These are phyloP conservation scores for Callaeas wilsoni DNA, from an alignment of 2,113 vertebrate genomes.

Conservation along the genomic window DNA sequence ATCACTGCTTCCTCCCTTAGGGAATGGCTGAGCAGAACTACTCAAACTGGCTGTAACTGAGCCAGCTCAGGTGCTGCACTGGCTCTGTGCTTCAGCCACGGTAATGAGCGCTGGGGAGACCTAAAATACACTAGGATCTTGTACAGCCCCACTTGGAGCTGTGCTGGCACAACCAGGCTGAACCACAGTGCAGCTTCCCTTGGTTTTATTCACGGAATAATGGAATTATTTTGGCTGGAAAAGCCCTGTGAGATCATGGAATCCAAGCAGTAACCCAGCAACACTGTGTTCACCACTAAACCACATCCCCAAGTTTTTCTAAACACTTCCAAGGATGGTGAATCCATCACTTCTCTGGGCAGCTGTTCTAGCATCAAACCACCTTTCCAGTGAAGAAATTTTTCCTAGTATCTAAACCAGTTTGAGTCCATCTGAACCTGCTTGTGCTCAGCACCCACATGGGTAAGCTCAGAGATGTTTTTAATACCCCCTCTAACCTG, in stretches of 20 bases:
- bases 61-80: not conserved
- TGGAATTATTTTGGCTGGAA: not conserved
- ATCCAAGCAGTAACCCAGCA: not conserved
- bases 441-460: no score
- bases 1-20: not conserved
- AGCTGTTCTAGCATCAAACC: not conserved
- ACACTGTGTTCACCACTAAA: not conserved
- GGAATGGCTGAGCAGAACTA: not conserved
- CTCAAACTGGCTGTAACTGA: not conserved
- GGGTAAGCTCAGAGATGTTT: not conserved
- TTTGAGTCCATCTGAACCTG: not conserved
- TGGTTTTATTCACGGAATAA: not conserved
- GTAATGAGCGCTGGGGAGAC: not conserved
- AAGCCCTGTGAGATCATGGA: not conserved
- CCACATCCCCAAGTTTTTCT: accelerated
- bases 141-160: accelerated
- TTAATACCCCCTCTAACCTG: not conserved
- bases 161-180: not conserved
- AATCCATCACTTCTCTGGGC: not conserved
- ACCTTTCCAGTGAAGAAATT: not conserved
- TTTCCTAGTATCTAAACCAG: not conserved
- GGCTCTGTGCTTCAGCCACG: not conserved
- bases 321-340: not conserved
- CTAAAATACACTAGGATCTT: accelerated
- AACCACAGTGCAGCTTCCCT: not conserved